Percentiles rank a stretch among this genome's conserved stretches.
Evolutionary conservation across 1,140 invertebrate genomes (phyloP).

Genomic region (Paraescarpia echinospica): DNA sequence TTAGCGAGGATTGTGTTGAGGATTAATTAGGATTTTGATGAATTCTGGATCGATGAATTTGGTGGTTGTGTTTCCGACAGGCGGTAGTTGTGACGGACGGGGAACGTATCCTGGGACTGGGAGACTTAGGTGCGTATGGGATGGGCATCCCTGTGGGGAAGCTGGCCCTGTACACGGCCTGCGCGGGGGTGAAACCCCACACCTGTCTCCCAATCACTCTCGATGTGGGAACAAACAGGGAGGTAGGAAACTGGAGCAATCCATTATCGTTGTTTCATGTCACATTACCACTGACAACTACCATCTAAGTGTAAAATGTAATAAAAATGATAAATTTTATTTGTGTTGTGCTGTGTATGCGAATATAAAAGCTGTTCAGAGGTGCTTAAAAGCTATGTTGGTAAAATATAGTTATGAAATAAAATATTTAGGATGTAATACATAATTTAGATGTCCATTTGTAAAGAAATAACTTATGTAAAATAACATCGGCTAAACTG

Average conservation of each 20-base stretch:
- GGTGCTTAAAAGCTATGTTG: too few species aligned
- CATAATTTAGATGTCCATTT: too few species aligned
- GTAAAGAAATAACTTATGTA: too few species aligned
- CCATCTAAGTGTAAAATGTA: too few species aligned
- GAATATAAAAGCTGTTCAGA: too few species aligned
- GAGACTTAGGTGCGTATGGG: conserved; percentile 90
- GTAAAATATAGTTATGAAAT: too few species aligned
- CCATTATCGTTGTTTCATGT: neutral
- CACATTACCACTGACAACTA: neutral
- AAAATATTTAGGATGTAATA: too few species aligned
- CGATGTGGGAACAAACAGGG: conserved; percentile 91
- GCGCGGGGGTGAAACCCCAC: conserved; percentile 91
- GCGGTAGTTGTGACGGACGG: conserved; percentile 95
- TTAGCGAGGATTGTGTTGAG: too few species aligned
- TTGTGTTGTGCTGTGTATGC: too few species aligned
- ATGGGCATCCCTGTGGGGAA: conserved; percentile 97
- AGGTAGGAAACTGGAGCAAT: conserved; percentile 50
- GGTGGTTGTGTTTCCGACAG: conserved; percentile 48
- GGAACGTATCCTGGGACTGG: conserved; percentile 89
- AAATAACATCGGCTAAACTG: too few species aligned
- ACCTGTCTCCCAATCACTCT: conserved; percentile 88
- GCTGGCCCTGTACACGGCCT: conserved; percentile 85
- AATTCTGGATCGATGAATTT: neutral
- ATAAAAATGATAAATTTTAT: too few species aligned
- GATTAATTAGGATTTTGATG: too few species aligned